A percentile compares a stretch with the other conserved stretches of the same genome.
Evolutionary conservation across 2,797 vertebrate species (phyloP).

Genomic region (Molossus molossus): DNA sequence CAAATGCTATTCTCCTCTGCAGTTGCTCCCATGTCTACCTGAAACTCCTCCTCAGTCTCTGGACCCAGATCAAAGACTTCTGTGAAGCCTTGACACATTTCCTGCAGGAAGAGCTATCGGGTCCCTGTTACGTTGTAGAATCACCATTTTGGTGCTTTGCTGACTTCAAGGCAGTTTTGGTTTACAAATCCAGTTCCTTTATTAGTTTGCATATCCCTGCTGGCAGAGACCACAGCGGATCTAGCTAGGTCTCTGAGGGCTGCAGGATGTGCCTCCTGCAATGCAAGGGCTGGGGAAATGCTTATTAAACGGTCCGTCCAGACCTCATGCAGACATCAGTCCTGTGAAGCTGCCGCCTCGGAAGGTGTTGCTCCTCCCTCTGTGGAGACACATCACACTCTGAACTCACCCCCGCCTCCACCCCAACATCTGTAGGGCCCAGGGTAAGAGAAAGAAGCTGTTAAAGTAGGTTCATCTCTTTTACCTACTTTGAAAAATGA

Average conservation of each 20-base stretch:
- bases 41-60: background rate
- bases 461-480: background rate
- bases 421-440: background rate
- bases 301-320: background rate
- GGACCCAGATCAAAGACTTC: constrained; percentile 27
- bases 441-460: background rate
- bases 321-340: background rate
- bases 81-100: background rate
- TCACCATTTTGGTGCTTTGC: background rate
- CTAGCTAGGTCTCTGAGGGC: background rate
- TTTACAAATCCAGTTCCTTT: constrained; percentile 17
- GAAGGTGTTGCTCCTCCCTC: background rate
- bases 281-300: background rate
- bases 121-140: background rate
- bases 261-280: background rate
- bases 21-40: background rate
- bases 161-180: background rate
- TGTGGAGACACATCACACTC: background rate
- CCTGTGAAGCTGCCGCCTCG: background rate
- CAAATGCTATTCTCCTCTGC: background rate
- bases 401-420: background rate
- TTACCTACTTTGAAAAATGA: constrained; percentile 5
- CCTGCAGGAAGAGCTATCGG: background rate
- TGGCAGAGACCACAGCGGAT: background rate
- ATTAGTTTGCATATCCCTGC: background rate